These are phyloP conservation scores for Pangasius macronema DNA, from an alignment of 2,797 vertebrate species.

Conservation along the genomic window DNA sequence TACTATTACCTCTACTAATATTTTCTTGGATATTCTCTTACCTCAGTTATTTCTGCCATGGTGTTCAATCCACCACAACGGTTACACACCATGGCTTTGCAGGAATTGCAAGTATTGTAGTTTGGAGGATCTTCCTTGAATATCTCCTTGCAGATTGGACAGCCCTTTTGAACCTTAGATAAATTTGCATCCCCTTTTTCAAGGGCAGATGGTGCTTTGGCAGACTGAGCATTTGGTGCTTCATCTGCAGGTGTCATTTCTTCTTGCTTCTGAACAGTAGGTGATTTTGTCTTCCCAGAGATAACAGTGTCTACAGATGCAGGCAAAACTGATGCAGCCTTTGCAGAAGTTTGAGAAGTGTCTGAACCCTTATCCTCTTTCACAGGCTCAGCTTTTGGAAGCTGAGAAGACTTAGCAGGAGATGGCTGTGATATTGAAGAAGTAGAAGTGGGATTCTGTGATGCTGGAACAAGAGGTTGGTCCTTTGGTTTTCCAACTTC, in stretches of 20 bases:
- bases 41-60: constrained; percentile 72
- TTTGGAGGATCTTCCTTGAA: constrained; percentile 79
- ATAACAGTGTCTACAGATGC: constrained; percentile 25
- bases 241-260: constrained; percentile 50
- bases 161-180: constrained; percentile 58
- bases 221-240: constrained; percentile 46
- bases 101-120: constrained; percentile 81
- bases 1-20: background rate
- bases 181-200: constrained; percentile 66
- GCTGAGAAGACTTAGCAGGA: constrained; percentile 41
- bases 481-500: constrained; percentile 51
- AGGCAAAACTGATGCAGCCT: constrained; percentile 51
- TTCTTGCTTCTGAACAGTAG: constrained; percentile 44
- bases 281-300: constrained; percentile 39
- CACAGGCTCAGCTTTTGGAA: constrained; percentile 51
- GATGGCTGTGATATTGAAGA: constrained; percentile 57
- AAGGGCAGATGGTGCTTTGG: constrained; percentile 39
- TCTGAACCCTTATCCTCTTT: constrained; percentile 63
- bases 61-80: constrained; percentile 88
- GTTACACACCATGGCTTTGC: constrained; percentile 81
- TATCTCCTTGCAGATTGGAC: constrained; percentile 81
- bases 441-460: constrained; percentile 41
- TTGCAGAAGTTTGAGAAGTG: constrained; percentile 62
- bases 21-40: constrained; percentile 51
- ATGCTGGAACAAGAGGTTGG: constrained; percentile 42